Base-by-base conservation (phyloP, 2,888 invertebrate species). In the Amiota communis region DNA sequence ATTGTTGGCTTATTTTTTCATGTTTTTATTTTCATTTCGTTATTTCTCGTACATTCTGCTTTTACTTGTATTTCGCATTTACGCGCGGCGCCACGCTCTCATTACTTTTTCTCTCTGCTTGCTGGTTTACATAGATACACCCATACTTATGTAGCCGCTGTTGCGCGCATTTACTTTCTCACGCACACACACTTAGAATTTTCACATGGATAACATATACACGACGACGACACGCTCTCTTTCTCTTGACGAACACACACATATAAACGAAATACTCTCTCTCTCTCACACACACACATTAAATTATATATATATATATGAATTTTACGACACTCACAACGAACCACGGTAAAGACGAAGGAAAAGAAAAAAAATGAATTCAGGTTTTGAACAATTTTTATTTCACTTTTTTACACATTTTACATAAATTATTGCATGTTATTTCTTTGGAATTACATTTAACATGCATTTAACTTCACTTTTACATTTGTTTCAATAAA, bases 41-140 rank as follows among this genome's bases (percentile, higher is more conserved):
- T 86, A 81, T 84, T 86, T 86, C 83, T 86, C 86, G 83, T 79
- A 53, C 65, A 79, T 83, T 82, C 84, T 83, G 83, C 85, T 83
- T 36, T 83, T 83, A 86, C 84, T 86, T 83, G 83, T 36, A 83
- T 83, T 80, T 85, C 80, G 75, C 79, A 82, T 84, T 84, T 79
- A 81, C 76, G 78, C 77, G 80, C 74, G 36, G 36, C 36, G 36
- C 71, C 78, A 74, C 78, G 56, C 74, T 48, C 53, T 51, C 53
- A n/a, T 51, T 51, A 51, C n/a, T 36, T 6, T 36, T 36, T 36
- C 36, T 36, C 36, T 23, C 23, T 23, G 3, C 1, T 23, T 1
- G 23, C 8, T 36, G 36, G 6, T 36, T 36, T 36, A 36, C 36
- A 36, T 6, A 6, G 2, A 23, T 23, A 3, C 23, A 23, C 1